Evolutionary conservation across 2,888 invertebrate genomes (phyloP), one percentile per base, ranked within the genome.

Genomic region (Cephus nigrinus): DNA sequence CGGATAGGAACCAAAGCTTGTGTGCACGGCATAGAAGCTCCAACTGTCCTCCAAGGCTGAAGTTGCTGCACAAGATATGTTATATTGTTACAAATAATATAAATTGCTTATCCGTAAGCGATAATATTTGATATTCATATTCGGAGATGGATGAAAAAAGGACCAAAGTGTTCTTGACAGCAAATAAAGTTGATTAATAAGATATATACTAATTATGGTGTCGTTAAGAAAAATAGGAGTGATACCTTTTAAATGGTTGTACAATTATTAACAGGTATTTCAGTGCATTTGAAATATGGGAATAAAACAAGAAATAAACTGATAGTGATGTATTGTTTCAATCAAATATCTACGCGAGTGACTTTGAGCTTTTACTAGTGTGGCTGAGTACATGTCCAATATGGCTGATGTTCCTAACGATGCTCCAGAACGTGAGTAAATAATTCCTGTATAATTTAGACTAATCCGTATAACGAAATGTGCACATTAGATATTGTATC

Each of bases 1-100:
- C 95, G 93, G 15, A 94, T 92, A 15, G 95, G 95, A 81, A 94
- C 92, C 76, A 93, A 92, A 31, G 95, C 93, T 84, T 95, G 95
- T 93, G 95, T 94, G 84, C 93, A 94, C 30, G 94, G 93, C 79
- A 93, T 93, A 12, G 94, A 93, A 74, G 90, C 90, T 72, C 93
- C 93, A 80, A 94, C 93, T 35, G 94, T 93, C 85, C 93, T 94
- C 95, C 95, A 95, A 93, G 96, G 95, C 93, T 96, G 96, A 82
- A 96, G 93, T 95, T 96, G 96, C 95, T 96, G 86, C 5, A 85
- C 78, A 83, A 73, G 23, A 23, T 55, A 40, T 40, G 15, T 40
- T 40, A 23, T 40, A 55, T 23, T 55, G 55, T 23, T 55, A 23
- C 23, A 55, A 55, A 55, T 55, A 9, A 23, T 55, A 23, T 23